phyloP scores from a whole-genome alignment of 2,888 invertebrate species.

The Papilio demoleus region DNA sequence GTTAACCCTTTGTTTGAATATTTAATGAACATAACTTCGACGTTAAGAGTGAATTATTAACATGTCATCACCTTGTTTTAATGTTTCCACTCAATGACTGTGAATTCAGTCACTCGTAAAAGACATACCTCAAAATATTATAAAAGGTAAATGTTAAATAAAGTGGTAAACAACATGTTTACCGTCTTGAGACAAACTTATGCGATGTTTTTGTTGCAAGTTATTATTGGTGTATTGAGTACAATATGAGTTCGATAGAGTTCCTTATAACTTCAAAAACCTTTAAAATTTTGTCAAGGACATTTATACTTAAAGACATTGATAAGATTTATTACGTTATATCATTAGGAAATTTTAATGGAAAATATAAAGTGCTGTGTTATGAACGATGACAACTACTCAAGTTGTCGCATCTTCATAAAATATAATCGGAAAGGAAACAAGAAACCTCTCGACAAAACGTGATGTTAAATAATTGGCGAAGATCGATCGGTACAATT shows the following conservation, averaged over 20 bases:
- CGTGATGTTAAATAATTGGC: slow-evolving; percentile 10
- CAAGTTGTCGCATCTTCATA: background rate
- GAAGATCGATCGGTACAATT: background rate
- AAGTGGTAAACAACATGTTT: background rate
- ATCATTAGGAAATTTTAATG: slow-evolving; percentile 28
- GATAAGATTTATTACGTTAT: background rate
- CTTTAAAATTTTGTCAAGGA: too few relatives aligned
- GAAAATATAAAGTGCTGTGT: slow-evolving; percentile 36
- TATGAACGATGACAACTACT: slow-evolving; percentile 17
- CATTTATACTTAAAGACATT: too few relatives aligned
- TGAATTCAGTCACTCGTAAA: slow-evolving; percentile 6
- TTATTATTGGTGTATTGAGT: too few relatives aligned
- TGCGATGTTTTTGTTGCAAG: too few relatives aligned
- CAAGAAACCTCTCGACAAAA: slow-evolving; percentile 7
- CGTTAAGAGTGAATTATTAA: background rate
- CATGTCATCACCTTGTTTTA: background rate
- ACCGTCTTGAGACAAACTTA: background rate
- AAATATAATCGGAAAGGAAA: slow-evolving; percentile 14
- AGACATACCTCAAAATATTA: background rate
- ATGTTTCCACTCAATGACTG: background rate
- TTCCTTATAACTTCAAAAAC: too few relatives aligned
- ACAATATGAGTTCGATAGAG: background rate
- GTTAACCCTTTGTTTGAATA: slow-evolving; percentile 11
- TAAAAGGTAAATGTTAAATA: background rate
- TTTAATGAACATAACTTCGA: background rate